Evolutionary conservation across 1,140 invertebrate species (phyloP).

Genomic region (Eriosoma lanigerum): DNA sequence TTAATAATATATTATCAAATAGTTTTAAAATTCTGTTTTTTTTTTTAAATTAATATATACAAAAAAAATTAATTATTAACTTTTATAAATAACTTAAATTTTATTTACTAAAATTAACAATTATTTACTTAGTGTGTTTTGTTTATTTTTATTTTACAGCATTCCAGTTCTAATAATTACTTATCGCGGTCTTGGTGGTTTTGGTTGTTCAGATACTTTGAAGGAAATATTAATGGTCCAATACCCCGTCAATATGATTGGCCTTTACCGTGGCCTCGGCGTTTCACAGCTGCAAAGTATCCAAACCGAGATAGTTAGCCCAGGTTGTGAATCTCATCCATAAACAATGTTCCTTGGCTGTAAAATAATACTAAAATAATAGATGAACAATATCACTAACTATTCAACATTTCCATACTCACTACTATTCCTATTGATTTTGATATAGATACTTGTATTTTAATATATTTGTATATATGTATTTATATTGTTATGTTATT

Average conservation of each 20-base stretch:
- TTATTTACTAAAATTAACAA: no score
- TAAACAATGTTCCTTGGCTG: conserved; percentile 43
- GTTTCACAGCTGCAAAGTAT: conserved; percentile 65
- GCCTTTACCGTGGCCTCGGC: conserved; percentile 79
- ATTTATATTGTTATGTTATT: not conserved
- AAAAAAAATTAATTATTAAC: no score
- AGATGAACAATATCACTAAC: not conserved
- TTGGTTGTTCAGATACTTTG: conserved; percentile 79
- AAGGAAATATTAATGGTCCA: conserved; percentile 76
- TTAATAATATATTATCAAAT: no score
- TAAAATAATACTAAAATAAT: conserved; percentile 23
- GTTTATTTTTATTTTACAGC: conserved; percentile 60
- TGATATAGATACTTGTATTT: not conserved
- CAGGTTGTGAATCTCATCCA: conserved; percentile 54
- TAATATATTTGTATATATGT: not conserved
- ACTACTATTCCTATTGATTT: conserved; percentile 29
- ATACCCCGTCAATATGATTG: conserved; percentile 81
- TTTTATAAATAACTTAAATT: no score
- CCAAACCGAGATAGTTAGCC: conserved; percentile 66
- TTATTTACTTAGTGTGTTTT: not conserved
- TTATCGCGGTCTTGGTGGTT: conserved; percentile 83
- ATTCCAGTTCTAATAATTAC: conserved; percentile 67
- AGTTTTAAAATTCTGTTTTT: no score
- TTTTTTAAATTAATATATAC: no score
- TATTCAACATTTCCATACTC: conserved; percentile 45